Conservation (phyloP, 2,888 invertebrate species). For the Reticulitermes lucifugus region DNA sequence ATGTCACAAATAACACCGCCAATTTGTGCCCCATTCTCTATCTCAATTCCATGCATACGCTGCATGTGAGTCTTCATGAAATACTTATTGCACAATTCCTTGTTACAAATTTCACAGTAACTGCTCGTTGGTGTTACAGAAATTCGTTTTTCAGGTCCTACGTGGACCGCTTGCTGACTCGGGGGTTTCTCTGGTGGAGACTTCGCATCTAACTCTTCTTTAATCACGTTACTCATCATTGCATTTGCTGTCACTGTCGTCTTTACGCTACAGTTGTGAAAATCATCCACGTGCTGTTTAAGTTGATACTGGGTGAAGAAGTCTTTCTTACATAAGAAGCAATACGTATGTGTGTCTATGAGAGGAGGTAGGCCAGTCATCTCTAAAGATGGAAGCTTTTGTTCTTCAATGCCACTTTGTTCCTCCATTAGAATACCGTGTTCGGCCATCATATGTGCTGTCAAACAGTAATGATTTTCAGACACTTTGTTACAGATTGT, state of each 20-base stretch:
- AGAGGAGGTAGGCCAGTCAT: slow-evolving; percentile 57
- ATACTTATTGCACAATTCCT: slow-evolving; percentile 99
- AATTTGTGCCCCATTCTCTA: slow-evolving; percentile 91
- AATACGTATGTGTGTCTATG: slow-evolving; percentile 57
- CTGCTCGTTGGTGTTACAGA: slow-evolving; percentile 81
- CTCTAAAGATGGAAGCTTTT: slow-evolving; percentile 58
- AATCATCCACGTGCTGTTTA: slow-evolving; percentile 76
- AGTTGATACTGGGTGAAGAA: slow-evolving; percentile 73
- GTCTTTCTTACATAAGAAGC: slow-evolving; percentile 72
- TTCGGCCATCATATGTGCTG: slow-evolving; percentile 76
- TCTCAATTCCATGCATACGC: slow-evolving; percentile 96
- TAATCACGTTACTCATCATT: slow-evolving; percentile 45
- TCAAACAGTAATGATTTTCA: slow-evolving; percentile 78
- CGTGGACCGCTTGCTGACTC: slow-evolving; percentile 55
- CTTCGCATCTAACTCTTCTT: slow-evolving; percentile 57
- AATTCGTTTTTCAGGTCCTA: slow-evolving; percentile 67
- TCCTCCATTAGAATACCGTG: slow-evolving; percentile 70
- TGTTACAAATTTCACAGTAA: slow-evolving; percentile 98
- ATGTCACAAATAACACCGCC: slow-evolving; percentile 97
- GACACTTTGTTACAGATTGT: slow-evolving; percentile 78
- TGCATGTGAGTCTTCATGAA: slow-evolving; percentile 99
- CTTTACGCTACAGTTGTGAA: slow-evolving; percentile 62
- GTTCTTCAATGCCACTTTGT: slow-evolving; percentile 57
- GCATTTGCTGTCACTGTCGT: slow-evolving; percentile 25
- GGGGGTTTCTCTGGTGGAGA: slow-evolving; percentile 53